Percentiles rank a stretch among this genome's conserved stretches.
phyloP scores from a whole-genome alignment of 1,140 invertebrate species.

The Venustaconcha ellipsiformis region DNA sequence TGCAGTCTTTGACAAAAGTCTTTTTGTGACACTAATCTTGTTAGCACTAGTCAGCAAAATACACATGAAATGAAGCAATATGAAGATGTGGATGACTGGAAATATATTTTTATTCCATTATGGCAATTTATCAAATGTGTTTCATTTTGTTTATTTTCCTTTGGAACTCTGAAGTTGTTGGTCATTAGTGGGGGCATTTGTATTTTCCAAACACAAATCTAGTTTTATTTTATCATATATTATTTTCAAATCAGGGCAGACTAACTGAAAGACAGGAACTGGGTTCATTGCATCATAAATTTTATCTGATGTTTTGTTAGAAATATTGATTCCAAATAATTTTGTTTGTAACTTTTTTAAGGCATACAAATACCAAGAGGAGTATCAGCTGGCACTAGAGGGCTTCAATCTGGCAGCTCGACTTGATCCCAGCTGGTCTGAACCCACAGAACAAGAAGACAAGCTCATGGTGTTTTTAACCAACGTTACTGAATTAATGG shows the following conservation, averaged over 20 bases:
- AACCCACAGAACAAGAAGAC: conserved; percentile 75
- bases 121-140: too few species aligned
- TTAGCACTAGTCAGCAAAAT: too few species aligned
- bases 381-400: conserved; percentile 78
- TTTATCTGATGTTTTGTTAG: not conserved
- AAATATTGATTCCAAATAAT: not conserved
- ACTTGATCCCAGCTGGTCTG: conserved; percentile 82
- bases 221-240: too few species aligned
- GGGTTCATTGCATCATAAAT: not conserved
- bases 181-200: too few species aligned
- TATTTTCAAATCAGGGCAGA: too few species aligned
- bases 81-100: conserved; percentile 34
- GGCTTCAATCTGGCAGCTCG: conserved; percentile 77
- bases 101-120: too few species aligned
- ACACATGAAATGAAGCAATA: conserved; percentile 37
- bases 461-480: conserved; percentile 78
- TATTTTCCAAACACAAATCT: too few species aligned
- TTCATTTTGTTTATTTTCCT: too few species aligned
- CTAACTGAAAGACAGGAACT: too few species aligned
- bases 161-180: too few species aligned
- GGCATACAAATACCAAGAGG: conserved; percentile 86
- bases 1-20: too few species aligned
- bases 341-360: conserved; percentile 56
- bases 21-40: too few species aligned
- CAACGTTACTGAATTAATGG: conserved; percentile 76